Conservation (phyloP, 1,140 invertebrate genomes). For the Trachelipus rathkii region DNA sequence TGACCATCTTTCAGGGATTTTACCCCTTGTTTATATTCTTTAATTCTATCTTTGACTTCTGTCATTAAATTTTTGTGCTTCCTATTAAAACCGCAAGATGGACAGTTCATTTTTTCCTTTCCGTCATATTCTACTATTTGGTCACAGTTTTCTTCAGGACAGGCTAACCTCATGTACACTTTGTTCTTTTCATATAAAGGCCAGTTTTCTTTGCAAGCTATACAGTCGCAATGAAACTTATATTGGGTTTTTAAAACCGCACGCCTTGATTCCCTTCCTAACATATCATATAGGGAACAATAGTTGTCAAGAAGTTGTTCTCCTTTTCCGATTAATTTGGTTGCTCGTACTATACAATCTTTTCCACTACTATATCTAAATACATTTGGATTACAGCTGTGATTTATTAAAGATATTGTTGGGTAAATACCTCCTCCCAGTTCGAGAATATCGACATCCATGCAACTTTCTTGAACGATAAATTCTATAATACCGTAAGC, state of each 20-base stretch:
- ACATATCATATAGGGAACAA: slow-evolving; percentile 56
- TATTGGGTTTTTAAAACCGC: slow-evolving; percentile 55
- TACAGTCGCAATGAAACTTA: slow-evolving; percentile 58
- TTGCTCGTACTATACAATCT: slow-evolving; percentile 54
- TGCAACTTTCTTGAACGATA: slow-evolving; percentile 47
- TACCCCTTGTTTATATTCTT: neutral
- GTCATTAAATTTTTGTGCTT: neutral
- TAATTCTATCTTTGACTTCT: neutral
- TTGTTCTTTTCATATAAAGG: slow-evolving; percentile 45
- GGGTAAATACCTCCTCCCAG: slow-evolving; percentile 61
- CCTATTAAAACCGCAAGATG: neutral
- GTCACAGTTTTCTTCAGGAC: neutral
- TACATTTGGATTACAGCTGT: slow-evolving; percentile 60
- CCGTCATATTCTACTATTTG: neutral
- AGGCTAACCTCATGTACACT: neutral
- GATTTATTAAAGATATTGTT: slow-evolving; percentile 61
- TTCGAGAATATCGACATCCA: slow-evolving; percentile 50
- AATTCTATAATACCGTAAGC: slow-evolving; percentile 62
- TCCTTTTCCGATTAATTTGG: slow-evolving; percentile 53
- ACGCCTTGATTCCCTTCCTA: slow-evolving; percentile 44
- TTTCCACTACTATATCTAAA: slow-evolving; percentile 55
- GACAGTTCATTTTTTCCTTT: neutral
- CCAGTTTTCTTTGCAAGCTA: slow-evolving; percentile 57
- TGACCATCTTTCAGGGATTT: neutral
- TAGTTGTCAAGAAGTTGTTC: slow-evolving; percentile 61